phyloP scores from a whole-genome alignment of 2,888 invertebrate species.

The Lasioglossum oenotherae region DNA sequence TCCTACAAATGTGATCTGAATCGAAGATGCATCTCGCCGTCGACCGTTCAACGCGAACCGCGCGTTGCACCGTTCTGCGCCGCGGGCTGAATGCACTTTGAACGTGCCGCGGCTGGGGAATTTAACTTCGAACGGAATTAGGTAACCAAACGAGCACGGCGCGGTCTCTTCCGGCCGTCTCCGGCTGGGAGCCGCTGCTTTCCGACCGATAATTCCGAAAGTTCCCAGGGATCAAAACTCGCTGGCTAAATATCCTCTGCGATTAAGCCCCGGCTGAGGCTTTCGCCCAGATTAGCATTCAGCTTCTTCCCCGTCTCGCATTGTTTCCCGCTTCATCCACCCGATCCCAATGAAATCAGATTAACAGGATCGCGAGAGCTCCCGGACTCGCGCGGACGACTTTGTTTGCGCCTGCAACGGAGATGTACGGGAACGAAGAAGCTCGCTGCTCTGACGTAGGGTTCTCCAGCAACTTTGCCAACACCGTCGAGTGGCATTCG shows the following conservation, averaged over 20 bases:
- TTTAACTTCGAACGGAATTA: slow-evolving; percentile 71
- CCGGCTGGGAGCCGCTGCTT: not conserved
- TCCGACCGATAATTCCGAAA: slow-evolving; percentile 50
- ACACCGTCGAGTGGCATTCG: not conserved
- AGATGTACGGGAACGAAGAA: not conserved
- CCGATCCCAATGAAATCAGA: not conserved
- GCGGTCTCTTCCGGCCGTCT: slow-evolving; percentile 21
- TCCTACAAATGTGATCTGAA: not conserved
- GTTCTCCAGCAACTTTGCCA: not conserved
- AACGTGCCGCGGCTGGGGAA: slow-evolving; percentile 62
- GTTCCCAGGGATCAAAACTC: slow-evolving; percentile 50
- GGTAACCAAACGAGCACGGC: slow-evolving; percentile 71
- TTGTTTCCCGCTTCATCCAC: slow-evolving; percentile 3
- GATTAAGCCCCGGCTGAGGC: slow-evolving; percentile 31
- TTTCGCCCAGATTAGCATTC: slow-evolving; percentile 28
- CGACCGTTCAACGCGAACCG: not conserved
- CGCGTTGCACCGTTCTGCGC: not conserved
- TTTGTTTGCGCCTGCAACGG: not conserved
- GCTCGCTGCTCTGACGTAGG: not conserved
- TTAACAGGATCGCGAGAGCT: not conserved
- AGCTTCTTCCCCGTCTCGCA: not conserved
- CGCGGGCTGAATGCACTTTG: slow-evolving; percentile 67
- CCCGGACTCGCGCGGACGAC: not conserved
- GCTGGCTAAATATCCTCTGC: slow-evolving; percentile 34
- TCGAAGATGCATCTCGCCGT: not conserved